Conservation (phyloP, 2,113 vertebrate genomes). For the Clarias magur region DNA sequence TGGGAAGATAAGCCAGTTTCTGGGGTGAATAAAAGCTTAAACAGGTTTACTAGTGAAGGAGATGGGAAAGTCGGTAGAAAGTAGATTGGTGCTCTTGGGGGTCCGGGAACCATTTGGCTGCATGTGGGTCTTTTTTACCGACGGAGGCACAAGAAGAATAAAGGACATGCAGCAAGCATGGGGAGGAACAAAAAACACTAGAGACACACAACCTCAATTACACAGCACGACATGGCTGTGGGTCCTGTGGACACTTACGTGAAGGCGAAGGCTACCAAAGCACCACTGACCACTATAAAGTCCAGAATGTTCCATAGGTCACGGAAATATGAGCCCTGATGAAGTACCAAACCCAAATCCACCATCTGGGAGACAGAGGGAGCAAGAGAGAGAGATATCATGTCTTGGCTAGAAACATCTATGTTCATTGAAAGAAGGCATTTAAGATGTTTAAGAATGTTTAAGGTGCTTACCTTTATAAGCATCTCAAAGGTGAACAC, state of each 20-base stretch:
- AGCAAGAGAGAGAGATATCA: not conserved
- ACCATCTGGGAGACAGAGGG: slow-evolving; percentile 79
- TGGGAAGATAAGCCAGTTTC: not conserved
- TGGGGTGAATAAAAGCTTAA: not conserved
- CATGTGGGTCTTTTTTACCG: slow-evolving; percentile 41
- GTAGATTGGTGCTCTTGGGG: slow-evolving; percentile 40
- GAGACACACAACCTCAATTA: slow-evolving; percentile 17
- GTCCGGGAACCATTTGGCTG: slow-evolving; percentile 37
- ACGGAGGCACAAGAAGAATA: not conserved
- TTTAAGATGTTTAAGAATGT: not conserved
- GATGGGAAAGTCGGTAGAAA: slow-evolving; percentile 18
- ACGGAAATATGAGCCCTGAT: slow-evolving; percentile 93
- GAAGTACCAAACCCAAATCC: slow-evolving; percentile 89
- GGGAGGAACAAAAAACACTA: slow-evolving; percentile 4
- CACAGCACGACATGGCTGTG: slow-evolving; percentile 25
- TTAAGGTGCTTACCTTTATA: slow-evolving; percentile 80
- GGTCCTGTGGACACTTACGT: slow-evolving; percentile 82
- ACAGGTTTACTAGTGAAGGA: not conserved
- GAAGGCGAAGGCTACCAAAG: slow-evolving; percentile 95
- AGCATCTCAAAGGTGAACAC: slow-evolving; percentile 97
- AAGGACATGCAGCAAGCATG: slow-evolving; percentile 33
- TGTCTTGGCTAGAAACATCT: not conserved
- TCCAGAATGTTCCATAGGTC: slow-evolving; percentile 97
- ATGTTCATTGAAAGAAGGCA: not conserved
- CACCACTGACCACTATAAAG: slow-evolving; percentile 98